Percentiles rank a stretch among this genome's conserved stretches.
These are phyloP conservation scores for Phaedon cochleariae DNA, from an alignment of 2,888 invertebrate genomes.

Conservation along the genomic window DNA sequence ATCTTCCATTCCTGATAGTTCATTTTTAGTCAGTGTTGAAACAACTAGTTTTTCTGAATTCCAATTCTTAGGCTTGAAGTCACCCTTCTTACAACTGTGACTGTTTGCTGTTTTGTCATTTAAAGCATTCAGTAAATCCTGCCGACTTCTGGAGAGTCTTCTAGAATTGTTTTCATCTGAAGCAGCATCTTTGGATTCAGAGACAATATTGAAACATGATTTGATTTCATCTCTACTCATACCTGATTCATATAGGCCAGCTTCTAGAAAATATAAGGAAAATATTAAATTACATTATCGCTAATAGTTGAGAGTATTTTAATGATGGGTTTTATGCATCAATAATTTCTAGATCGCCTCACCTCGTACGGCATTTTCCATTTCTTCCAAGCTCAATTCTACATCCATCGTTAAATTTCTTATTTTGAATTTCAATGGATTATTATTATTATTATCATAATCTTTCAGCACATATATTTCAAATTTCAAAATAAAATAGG, in stretches of 20 bases:
- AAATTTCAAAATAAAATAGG: too few relatives aligned
- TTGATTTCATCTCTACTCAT: constrained; percentile 33
- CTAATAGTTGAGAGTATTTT: too few relatives aligned
- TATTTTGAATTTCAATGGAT: neutral
- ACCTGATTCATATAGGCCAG: constrained; percentile 37
- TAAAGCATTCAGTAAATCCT: constrained; percentile 8
- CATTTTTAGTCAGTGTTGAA: neutral
- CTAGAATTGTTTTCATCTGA: constrained; percentile 29
- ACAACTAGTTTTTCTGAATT: neutral
- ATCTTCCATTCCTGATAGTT: neutral
- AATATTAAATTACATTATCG: too few relatives aligned
- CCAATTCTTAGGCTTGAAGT: neutral
- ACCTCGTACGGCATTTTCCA: constrained; percentile 21
- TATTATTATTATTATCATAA: too few relatives aligned
- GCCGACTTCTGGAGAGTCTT: constrained; percentile 30
- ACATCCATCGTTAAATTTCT: constrained; percentile 3
- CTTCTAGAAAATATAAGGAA: constrained; percentile 30
- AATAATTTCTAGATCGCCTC: too few relatives aligned
- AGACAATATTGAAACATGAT: constrained; percentile 33
- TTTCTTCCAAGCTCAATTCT: constrained; percentile 12
- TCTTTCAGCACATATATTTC: too few relatives aligned
- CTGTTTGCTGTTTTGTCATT: neutral
- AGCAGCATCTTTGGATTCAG: constrained; percentile 37
- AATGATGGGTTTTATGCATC: too few relatives aligned
- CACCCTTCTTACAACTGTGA: neutral